phyloP scores from a whole-genome alignment of 2,888 invertebrate species.

The Melanostoma scalare region DNA sequence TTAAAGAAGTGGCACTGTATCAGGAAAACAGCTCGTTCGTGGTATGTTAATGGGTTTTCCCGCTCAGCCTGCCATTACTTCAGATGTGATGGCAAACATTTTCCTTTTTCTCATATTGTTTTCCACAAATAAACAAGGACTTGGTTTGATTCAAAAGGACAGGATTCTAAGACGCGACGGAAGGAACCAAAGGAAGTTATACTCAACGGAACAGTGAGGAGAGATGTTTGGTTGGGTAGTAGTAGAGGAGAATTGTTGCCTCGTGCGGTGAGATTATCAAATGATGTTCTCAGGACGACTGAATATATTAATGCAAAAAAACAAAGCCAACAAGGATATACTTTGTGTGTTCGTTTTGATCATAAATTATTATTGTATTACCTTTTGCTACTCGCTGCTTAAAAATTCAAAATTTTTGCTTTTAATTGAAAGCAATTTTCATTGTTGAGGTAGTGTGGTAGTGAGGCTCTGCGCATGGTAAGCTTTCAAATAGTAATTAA shows the following conservation, averaged over 20 bases:
- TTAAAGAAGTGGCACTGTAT: constrained; percentile 61
- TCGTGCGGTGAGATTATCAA: constrained; percentile 29
- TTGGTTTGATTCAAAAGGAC: neutral
- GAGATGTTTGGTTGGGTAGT: neutral
- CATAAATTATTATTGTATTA: constrained; percentile 47
- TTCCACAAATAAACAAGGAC: constrained; percentile 35
- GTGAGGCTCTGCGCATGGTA: no score
- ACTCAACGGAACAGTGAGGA: constrained; percentile 29
- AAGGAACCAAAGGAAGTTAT: constrained; percentile 50
- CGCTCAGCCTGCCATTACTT: constrained; percentile 8
- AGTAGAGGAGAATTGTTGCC: neutral
- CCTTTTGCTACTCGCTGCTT: constrained; percentile 35
- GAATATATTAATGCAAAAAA: constrained; percentile 60
- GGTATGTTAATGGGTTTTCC: constrained; percentile 62
- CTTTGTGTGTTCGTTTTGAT: constrained; percentile 62
- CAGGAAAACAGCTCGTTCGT: constrained; percentile 56
- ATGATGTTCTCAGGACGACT: constrained; percentile 56
- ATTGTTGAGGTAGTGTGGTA: no score
- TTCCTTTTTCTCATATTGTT: constrained; percentile 53
- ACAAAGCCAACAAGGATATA: constrained; percentile 51
- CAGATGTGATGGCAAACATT: constrained; percentile 30
- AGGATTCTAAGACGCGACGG: constrained; percentile 23
- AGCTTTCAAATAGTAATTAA: no score
- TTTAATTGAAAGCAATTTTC: constrained; percentile 49
- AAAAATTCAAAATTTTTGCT: constrained; percentile 31